Evolutionary conservation across 37 sponge, comb jelly and placozoan species (phyloP).

Genomic region (Axinella damicornis): DNA sequence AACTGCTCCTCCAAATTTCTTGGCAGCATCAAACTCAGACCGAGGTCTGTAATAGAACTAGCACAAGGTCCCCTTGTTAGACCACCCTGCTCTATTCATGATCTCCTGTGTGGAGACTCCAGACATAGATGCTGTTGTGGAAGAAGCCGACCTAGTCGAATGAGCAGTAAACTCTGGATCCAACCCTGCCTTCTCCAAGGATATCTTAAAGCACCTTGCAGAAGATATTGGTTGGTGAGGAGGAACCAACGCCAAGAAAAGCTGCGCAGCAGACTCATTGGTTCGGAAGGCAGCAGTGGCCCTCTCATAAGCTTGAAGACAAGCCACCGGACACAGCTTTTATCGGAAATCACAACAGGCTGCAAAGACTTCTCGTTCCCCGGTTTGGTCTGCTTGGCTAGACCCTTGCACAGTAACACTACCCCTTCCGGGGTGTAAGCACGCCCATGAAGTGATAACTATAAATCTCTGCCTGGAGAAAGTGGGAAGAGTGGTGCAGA

Average conservation of each 20-base stretch:
- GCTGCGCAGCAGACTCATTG: background rate
- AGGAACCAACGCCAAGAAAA: constrained; percentile 24
- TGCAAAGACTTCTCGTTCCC: background rate
- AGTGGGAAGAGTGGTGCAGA: constrained; percentile 10
- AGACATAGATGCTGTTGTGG: constrained; percentile 26
- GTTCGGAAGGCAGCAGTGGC: constrained; percentile 1
- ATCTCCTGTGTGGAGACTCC: constrained; percentile 32
- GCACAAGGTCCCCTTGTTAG: too few relatives aligned
- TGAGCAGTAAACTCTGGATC: constrained; percentile 28
- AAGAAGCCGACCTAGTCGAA: constrained; percentile 35
- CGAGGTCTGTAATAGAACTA: too few relatives aligned
- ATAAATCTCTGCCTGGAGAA: too few relatives aligned
- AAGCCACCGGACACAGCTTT: constrained; percentile 6
- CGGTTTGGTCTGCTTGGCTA: constrained; percentile 2
- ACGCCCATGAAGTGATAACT: background rate
- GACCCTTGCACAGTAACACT: background rate
- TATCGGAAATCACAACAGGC: background rate
- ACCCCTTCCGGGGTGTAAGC: background rate
- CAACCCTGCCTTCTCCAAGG: constrained; percentile 6
- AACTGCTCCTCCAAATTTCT: too few relatives aligned
- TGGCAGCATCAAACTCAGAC: too few relatives aligned
- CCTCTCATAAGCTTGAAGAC: constrained; percentile 13
- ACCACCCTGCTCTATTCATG: too few relatives aligned
- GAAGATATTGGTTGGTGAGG: constrained; percentile 48
- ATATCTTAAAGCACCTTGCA: constrained; percentile 23